Conservation (phyloP, 2,797 vertebrate species). For the Cirrhinus mrigala region DNA sequence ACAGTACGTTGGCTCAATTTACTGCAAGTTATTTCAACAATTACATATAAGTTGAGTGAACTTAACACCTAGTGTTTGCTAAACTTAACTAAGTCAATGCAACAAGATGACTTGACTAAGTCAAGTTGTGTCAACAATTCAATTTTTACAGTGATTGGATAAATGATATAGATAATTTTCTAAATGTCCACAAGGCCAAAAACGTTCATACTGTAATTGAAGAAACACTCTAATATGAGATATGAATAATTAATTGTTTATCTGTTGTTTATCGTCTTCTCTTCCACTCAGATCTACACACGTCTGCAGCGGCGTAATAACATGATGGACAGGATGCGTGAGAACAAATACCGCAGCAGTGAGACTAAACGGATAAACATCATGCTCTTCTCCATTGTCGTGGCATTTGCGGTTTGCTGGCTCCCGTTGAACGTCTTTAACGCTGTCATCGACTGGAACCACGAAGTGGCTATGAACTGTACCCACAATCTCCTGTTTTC, state of each 20-base stretch:
- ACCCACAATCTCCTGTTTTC: constrained; percentile 86
- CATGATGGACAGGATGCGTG: constrained; percentile 88
- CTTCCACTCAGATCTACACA: constrained; percentile 80
- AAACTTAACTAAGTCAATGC: too few relatives aligned
- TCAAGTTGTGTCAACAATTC: too few relatives aligned
- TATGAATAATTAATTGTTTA: not conserved
- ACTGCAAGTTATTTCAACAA: too few relatives aligned
- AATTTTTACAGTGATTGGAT: too few relatives aligned
- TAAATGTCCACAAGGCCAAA: not conserved
- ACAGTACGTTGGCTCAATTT: too few relatives aligned
- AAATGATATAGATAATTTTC: not conserved
- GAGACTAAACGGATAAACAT: constrained; percentile 86
- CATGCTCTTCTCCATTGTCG: constrained; percentile 88
- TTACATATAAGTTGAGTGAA: too few relatives aligned
- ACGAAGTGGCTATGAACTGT: constrained; percentile 82
- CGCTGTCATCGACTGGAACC: constrained; percentile 86
- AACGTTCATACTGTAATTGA: not conserved
- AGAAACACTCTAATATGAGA: not conserved
- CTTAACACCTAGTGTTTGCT: too few relatives aligned
- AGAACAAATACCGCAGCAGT: constrained; percentile 83
- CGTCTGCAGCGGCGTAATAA: constrained; percentile 83
- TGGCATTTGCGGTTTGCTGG: constrained; percentile 87
- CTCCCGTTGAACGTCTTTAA: constrained; percentile 89
- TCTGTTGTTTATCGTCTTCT: not conserved
- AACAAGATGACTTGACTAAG: too few relatives aligned